Percentiles rank a stretch among this genome's conserved stretches.
Evolutionary conservation across 2,888 invertebrate genomes (phyloP).

Genomic region (Carcina quercana): DNA sequence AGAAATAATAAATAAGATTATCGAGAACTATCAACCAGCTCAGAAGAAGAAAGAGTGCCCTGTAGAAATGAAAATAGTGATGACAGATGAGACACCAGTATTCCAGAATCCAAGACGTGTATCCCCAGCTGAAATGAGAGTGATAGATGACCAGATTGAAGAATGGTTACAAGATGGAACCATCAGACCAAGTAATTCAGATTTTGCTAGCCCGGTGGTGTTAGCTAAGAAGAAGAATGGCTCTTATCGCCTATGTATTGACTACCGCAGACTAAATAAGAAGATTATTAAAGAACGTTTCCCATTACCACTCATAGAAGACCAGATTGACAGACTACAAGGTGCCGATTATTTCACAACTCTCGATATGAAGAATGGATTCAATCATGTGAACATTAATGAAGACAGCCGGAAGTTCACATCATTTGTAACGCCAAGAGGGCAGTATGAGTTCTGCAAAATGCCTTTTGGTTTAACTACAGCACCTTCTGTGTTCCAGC

Average conservation of each 20-base stretch:
- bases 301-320: constrained; percentile 37
- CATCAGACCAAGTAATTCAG: constrained; percentile 15
- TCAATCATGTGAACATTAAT: constrained; percentile 33
- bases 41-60: constrained; percentile 5
- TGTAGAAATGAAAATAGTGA: constrained; percentile 10
- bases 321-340: constrained; percentile 34
- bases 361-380: constrained; percentile 30
- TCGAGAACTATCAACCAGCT: constrained; percentile 10
- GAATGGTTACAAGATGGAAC: constrained; percentile 5
- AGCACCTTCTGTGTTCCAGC: constrained; percentile 21
- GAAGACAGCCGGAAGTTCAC: constrained; percentile 28
- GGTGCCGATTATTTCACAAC: constrained; percentile 12
- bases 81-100: constrained; percentile 9
- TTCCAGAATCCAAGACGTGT: constrained; percentile 10
- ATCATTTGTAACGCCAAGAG: constrained; percentile 35
- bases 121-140: constrained; percentile 7
- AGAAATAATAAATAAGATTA: constrained; percentile 7
- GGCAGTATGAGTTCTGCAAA: constrained; percentile 23
- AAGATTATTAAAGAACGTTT: constrained; percentile 29
- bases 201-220: constrained; percentile 17
- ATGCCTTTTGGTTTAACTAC: constrained; percentile 43
- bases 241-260: constrained; percentile 25
- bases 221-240: constrained; percentile 17
- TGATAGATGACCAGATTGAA: constrained; percentile 8
- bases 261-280: constrained; percentile 33